Evolutionary conservation across 2,113 vertebrate species (phyloP), one percentile per base, ranked within the genome.

Genomic region (Tenrec ecaudatus): DNA sequence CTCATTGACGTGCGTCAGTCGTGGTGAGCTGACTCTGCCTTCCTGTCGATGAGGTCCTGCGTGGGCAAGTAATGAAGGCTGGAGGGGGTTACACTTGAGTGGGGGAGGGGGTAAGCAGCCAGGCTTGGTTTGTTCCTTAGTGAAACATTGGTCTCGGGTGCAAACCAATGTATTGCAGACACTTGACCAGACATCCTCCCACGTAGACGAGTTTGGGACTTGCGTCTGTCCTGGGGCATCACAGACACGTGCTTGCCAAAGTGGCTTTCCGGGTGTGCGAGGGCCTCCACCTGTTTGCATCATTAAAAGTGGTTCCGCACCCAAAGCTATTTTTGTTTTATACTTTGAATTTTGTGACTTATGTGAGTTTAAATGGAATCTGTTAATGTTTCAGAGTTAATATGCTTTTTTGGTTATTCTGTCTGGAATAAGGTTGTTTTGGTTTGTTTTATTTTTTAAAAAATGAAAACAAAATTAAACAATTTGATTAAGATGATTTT

Each of bases 391-490:
- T 95, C 71, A 88, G 88, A 95, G 93, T 96, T 96, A 43, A 91
- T 91, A 78, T 96, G 84, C 73, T 92, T 64, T 88, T 89, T 95
- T 95, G 96, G 89, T 98, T 96, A 96, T 96, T 93, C 93, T 96
- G 89, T 91, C 92, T 96, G 95, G 95, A 98, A 97, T 98, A 97
- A 98, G 98, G 90, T 62, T 64, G 29, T 66, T 57, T 57, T 27
- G 29, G 20, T 27, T 47, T 90, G 40, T 78, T 90, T 10, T 31
- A 73, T 93, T 92, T 80, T 80, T n/a, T n/a, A n/a, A n/a, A n/a
- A n/a, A n/a, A n/a, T n/a, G 85, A 94, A 94, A 43, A n/a, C n/a
- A n/a, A n/a, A n/a, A n/a, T n/a, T n/a, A n/a, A n/a, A 14, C 47
- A 53, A 53, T 53, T 5, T 53, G 47, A 53, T 8, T 53, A 53